phyloP scores from a whole-genome alignment of 2,113 vertebrate genomes.

The Harpagus bidentatus region DNA sequence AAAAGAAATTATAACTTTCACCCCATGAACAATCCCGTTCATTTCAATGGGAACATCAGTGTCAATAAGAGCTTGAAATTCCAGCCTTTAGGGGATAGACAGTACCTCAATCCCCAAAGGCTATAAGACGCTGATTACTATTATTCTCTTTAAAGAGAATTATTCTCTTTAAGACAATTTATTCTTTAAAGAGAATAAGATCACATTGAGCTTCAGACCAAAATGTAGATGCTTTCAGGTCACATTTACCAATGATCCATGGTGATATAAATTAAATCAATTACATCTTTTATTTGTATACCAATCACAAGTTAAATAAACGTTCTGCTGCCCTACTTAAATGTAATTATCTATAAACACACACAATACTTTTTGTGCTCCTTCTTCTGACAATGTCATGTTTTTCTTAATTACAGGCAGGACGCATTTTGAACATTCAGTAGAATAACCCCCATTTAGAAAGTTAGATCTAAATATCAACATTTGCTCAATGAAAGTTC shows the following conservation, averaged over 20 bases:
- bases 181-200: background rate
- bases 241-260: conserved; percentile 4
- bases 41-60: background rate
- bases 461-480: background rate
- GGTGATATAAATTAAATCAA: background rate
- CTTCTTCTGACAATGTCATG: background rate
- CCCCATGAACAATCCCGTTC: background rate
- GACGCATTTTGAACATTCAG: background rate
- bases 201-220: background rate
- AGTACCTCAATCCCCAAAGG: background rate
- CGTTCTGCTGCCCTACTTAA: background rate
- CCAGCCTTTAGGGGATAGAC: background rate
- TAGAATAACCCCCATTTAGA: background rate
- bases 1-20: background rate
- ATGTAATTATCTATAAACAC: background rate
- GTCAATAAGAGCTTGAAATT: background rate
- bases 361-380: background rate
- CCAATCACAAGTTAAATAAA: background rate
- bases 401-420: background rate
- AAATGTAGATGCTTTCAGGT: background rate
- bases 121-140: background rate
- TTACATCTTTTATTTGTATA: background rate
- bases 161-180: background rate
- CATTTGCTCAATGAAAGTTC: background rate
- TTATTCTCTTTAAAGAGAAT: background rate